Base-by-base conservation (phyloP, 2,797 vertebrate genomes). In the Gobio occitaniae region DNA sequence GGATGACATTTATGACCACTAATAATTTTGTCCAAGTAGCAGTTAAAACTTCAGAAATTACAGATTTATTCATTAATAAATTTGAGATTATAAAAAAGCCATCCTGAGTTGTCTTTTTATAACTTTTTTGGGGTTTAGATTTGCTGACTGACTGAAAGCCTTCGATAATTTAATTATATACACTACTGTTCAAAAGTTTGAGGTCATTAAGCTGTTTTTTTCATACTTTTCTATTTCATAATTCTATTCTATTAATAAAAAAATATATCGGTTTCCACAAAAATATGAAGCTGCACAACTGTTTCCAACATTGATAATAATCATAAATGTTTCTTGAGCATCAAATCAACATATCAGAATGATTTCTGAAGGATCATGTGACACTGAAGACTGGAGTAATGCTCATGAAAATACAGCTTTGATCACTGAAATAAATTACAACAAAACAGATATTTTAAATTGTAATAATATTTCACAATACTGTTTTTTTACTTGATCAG, bases 21-120 rank as follows among this genome's bases (percentile, higher is more conserved):
- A 93, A 93, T 94, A 93, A 94, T 92, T 90, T 93, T 91, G 81
- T 92, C 90, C 90, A 80, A 90, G 92, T 94, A 94, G 93, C 87
- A 88, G 89, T 91, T 90, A 90, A 91, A 89, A 90, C 91, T 89
- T 91, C 93, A 90, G 94, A 95, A 94, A 94, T 95, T 93, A 95
- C 95, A 91, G 91, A 91, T 89, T 90, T 93, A 90, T 84, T 93
- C 93, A 94, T 95, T 92, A 95, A 94, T 95, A 95, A 95, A 95
- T 90, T 92, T 94, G 91, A 94, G 93, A 93, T 91, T 90, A 7
- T 90, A 50, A 82, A 52, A 59, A 82, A 87, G 63, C 44, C 5
- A 6, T 72, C 13, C 1, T 63, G 44, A 1, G 12, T 11, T 65
- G 50, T 21, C 36, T 29, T 82, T 17, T 66, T 84, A 12, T 78